Conservation (phyloP, 2,113 vertebrate species). For the Otolemur garnettii region DNA sequence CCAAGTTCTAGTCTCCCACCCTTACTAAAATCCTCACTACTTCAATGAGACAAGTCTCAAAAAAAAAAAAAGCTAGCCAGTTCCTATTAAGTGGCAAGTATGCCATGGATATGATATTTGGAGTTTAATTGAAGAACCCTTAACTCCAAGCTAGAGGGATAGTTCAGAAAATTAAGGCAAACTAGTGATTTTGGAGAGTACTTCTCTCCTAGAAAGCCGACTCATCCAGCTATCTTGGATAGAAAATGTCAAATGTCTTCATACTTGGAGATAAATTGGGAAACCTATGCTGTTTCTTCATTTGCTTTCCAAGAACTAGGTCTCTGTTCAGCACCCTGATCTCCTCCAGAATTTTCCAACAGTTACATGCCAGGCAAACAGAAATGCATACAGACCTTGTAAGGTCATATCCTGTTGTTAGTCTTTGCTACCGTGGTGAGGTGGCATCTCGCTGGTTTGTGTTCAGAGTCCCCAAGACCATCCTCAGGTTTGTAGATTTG, state of each 20-base stretch:
- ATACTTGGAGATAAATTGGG: not conserved
- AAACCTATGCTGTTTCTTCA: not conserved
- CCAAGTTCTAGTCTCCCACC: not conserved
- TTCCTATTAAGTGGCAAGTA: not conserved
- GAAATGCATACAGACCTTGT: fast-evolving
- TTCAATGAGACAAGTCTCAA: not conserved
- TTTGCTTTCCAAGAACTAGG: not conserved
- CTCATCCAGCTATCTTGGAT: not conserved
- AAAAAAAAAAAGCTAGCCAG: not conserved
- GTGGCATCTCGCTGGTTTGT: not conserved
- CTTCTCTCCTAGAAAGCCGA: not conserved
- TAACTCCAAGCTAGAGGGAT: not conserved
- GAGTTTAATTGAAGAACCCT: not conserved
- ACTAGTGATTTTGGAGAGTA: not conserved
- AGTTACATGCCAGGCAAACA: not conserved
- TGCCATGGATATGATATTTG: not conserved
- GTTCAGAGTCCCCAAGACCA: not conserved
- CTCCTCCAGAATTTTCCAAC: not conserved
- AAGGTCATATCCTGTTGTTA: not conserved
- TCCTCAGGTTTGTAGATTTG: not conserved
- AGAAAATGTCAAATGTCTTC: not conserved
- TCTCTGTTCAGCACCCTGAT: not conserved
- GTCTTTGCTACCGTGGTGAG: not conserved
- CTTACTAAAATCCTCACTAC: not conserved
- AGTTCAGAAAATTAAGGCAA: not conserved